Evolutionary conservation across 2,888 invertebrate species (phyloP).

Genomic region (Phoenoteleia sp.): DNA sequence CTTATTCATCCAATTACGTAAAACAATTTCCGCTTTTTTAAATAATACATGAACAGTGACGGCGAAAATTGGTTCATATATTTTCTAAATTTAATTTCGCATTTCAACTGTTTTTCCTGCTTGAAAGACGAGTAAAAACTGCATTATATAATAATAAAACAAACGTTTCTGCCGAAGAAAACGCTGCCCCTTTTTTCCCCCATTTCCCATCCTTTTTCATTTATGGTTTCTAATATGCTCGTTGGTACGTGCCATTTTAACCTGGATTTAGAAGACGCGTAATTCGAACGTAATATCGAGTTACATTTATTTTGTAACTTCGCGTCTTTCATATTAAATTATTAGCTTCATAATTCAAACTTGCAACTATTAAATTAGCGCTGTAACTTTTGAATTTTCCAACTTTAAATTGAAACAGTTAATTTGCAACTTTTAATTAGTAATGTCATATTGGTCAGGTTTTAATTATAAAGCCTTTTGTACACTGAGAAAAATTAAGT

Average conservation of each 20-base stretch:
- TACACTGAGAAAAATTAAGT: too few relatives aligned
- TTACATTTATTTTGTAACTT: constrained; percentile 30
- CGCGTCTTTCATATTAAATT: constrained; percentile 20
- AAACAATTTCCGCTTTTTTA: too few relatives aligned
- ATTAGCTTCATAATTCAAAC: constrained; percentile 7
- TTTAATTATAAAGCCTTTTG: constrained; percentile 4
- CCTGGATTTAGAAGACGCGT: constrained; percentile 22
- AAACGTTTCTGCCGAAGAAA: too few relatives aligned
- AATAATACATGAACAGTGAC: too few relatives aligned
- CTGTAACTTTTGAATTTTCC: background rate
- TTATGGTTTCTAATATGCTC: constrained; percentile 12
- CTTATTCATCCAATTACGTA: too few relatives aligned
- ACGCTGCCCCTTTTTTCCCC: too few relatives aligned
- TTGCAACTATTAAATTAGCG: constrained; percentile 11
- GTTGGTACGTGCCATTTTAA: constrained; percentile 19
- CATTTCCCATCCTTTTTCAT: constrained; percentile 3
- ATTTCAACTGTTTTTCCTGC: too few relatives aligned
- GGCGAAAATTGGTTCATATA: too few relatives aligned
- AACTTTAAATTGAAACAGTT: constrained; percentile 39
- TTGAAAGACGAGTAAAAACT: too few relatives aligned
- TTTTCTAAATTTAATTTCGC: too few relatives aligned
- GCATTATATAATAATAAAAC: too few relatives aligned
- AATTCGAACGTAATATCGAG: constrained; percentile 18
- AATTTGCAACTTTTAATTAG: constrained; percentile 31
- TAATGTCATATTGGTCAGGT: background rate